Base-by-base conservation (phyloP, 2,113 vertebrate species). In the Mionectes macconnelli region DNA sequence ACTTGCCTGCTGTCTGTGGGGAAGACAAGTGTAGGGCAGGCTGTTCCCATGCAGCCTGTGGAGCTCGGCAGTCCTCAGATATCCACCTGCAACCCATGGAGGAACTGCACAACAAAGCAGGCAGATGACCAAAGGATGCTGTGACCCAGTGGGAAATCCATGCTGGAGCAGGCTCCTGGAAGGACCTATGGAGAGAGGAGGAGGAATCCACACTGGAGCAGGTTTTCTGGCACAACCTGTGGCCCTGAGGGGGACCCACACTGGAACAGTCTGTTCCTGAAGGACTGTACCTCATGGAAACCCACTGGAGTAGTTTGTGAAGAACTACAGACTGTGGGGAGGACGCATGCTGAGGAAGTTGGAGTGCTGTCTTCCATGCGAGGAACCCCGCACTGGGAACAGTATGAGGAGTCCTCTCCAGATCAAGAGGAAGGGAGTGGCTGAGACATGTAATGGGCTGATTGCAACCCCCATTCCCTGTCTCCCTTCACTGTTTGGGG, bases 211-310 rank as follows among this genome's bases (percentile, higher is more conserved):
- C 31, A 9, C 8, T 37, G 31, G 6, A 23, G 3, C 27, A 33
- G 14, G 9, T 37, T 50, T 88, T 12, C 50, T 56, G 35, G 39
- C n/a, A n/a, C 64, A 31, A 49, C 31, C 50, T 73, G 57, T 22
- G 27, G 28, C 22, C 21, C 49, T 0, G 1, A 33, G 8, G 25
- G 21, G 6, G 11, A 52, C 19, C 10, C 28, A 12, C 33, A 11
- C 60, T 67, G 23, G 6, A 24, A 10, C 23, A 39, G 28, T 45
- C 10, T 67, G 19, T 39, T 39, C 39, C 53, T 4, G 0, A 25
- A 53, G 45, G 27, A 21, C 7, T 18, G 10, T 11, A 40, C 24
- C 39, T 20, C 39, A 18, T 25, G n/a, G 16, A 45, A 53, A 23
- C 5, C 13, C 30, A 7, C 13, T 39, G 13, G 21, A 47, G 20